phyloP scores from a whole-genome alignment of 2,113 vertebrate species.

The Columbina picui region DNA sequence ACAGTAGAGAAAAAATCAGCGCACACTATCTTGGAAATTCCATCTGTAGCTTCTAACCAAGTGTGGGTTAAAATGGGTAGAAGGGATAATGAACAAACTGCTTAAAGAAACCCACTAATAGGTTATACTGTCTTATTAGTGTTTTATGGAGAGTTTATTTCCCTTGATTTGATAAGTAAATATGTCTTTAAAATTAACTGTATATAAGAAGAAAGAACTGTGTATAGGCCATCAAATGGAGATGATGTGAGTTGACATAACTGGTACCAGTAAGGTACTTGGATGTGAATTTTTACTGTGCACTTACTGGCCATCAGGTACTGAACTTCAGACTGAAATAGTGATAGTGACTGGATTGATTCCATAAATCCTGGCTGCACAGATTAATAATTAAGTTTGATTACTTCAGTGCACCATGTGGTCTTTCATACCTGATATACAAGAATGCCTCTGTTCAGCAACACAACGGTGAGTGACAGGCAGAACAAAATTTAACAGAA shows the following conservation, averaged over 20 bases:
- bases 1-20: neutral
- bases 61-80: neutral
- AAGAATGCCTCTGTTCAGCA: neutral
- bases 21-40: neutral
- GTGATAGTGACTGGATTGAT: neutral
- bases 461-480: neutral
- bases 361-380: neutral
- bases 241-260: neutral
- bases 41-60: neutral
- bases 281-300: neutral
- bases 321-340: neutral
- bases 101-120: neutral
- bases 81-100: neutral
- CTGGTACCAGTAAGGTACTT: neutral
- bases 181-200: neutral
- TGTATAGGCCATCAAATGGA: neutral
- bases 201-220: neutral
- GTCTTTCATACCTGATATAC: neutral
- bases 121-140: neutral
- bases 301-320: neutral
- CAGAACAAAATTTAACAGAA: neutral
- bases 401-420: neutral
- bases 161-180: neutral
- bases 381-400: slow-evolving; percentile 22
- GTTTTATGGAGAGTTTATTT: neutral